phyloP scores from a whole-genome alignment of 2,888 invertebrate species.

The Nipponacmea schrenckii region DNA sequence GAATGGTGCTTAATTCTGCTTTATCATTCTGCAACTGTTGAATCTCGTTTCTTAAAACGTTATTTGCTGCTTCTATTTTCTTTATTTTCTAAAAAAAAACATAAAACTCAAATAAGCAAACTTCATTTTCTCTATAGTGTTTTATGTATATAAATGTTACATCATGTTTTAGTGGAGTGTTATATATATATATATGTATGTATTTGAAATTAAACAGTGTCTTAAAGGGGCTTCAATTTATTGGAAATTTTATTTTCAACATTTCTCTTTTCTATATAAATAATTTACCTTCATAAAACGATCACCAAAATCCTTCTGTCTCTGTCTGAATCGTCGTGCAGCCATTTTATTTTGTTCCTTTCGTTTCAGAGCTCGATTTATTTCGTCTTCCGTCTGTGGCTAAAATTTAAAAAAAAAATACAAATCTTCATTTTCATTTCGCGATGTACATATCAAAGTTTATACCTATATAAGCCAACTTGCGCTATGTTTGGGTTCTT shows the following conservation, averaged over 20 bases:
- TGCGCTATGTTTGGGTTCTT: too few relatives aligned
- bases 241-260: too few relatives aligned
- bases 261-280: too few relatives aligned
- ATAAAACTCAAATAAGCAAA: neutral
- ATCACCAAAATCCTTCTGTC: slow-evolving; percentile 11
- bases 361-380: neutral
- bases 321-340: slow-evolving; percentile 16
- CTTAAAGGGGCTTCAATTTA: too few relatives aligned
- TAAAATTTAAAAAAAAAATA: neutral
- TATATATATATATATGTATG: too few relatives aligned
- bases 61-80: slow-evolving; percentile 26
- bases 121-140: too few relatives aligned
- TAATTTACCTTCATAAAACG: slow-evolving; percentile 12
- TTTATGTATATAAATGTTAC: too few relatives aligned
- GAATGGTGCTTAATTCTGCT: slow-evolving; percentile 27
- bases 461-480: too few relatives aligned
- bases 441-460: too few relatives aligned
- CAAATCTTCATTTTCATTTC: too few relatives aligned
- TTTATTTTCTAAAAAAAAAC: slow-evolving; percentile 27
- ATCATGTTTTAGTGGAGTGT: too few relatives aligned
- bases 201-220: too few relatives aligned
- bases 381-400: slow-evolving; percentile 12
- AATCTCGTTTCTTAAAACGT: slow-evolving; percentile 20
- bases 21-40: slow-evolving; percentile 26
- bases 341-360: slow-evolving; percentile 20